Conservation (phyloP, 2,113 vertebrate genomes). For the Furnarius figulus region DNA sequence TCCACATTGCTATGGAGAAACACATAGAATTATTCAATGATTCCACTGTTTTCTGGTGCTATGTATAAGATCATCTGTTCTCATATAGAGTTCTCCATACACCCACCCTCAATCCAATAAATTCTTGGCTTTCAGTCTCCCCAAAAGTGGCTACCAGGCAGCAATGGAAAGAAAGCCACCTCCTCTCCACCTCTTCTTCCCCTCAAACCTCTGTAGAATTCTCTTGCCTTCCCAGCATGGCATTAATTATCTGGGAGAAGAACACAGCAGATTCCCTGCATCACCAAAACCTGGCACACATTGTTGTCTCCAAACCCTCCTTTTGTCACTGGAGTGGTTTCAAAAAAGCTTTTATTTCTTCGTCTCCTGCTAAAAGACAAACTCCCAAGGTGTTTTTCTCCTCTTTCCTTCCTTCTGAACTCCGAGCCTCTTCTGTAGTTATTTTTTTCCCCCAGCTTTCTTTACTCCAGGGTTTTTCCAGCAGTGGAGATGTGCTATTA, state of each 20-base stretch:
- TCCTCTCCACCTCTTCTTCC: neutral
- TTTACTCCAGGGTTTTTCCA: neutral
- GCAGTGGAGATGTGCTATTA: neutral
- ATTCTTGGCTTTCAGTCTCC: neutral
- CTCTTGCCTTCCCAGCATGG: neutral
- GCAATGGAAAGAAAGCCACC: neutral
- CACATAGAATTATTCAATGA: neutral
- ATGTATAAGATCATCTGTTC: neutral
- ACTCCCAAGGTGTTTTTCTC: neutral
- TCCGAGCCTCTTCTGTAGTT: neutral
- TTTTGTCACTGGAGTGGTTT: neutral
- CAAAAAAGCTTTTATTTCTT: neutral
- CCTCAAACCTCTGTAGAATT: neutral
- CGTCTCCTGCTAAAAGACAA: neutral
- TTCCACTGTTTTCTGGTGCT: neutral
- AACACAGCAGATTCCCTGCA: neutral
- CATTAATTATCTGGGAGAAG: neutral
- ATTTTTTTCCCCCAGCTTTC: neutral
- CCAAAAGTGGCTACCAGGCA: neutral
- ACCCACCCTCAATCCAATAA: neutral
- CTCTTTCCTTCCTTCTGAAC: neutral
- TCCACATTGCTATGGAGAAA: neutral
- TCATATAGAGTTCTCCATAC: neutral
- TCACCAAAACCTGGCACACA: neutral
- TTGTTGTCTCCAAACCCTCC: neutral